A percentile compares a stretch with the other conserved stretches of the same genome.
These are phyloP conservation scores for Madoqua kirkii DNA, from an alignment of 2,113 vertebrate genomes.

Conservation along the genomic window DNA sequence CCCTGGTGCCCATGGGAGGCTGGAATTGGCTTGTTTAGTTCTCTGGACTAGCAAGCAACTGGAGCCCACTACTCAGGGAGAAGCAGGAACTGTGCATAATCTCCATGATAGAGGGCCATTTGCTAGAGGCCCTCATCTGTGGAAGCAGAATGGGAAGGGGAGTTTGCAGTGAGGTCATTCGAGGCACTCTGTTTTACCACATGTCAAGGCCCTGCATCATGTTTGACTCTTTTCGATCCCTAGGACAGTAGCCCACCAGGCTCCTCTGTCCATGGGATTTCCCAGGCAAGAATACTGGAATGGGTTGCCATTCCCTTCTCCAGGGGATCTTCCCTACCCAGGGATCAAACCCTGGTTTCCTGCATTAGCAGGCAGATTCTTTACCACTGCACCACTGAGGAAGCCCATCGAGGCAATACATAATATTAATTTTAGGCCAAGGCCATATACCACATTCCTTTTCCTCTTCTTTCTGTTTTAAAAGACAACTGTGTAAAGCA, in stretches of 20 bases:
- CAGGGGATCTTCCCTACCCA: neutral
- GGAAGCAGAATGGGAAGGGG: neutral
- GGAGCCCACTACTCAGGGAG: neutral
- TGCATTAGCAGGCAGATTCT: neutral
- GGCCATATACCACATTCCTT: neutral
- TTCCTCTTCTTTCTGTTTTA: conserved; percentile 5
- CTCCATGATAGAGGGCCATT: neutral
- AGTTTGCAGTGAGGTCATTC: neutral
- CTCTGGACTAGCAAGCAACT: neutral
- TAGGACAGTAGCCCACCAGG: neutral
- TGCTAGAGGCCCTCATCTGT: neutral
- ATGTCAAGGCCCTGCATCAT: neutral
- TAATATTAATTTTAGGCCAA: conserved; percentile 5
- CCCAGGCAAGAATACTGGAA: neutral
- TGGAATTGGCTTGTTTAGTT: neutral
- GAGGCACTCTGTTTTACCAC: neutral
- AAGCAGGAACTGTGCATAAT: neutral
- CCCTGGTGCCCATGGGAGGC: neutral
- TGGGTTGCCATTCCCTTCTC: neutral
- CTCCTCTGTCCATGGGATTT: neutral
- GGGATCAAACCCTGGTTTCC: neutral
- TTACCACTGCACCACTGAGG: neutral
- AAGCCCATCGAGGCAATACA: neutral
- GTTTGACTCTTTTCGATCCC: neutral
- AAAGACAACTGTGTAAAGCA: conserved; percentile 11